Evolutionary conservation across 2,113 vertebrate genomes (phyloP), one percentile per base, ranked within the genome.

Genomic region (Lagopus leucura): DNA sequence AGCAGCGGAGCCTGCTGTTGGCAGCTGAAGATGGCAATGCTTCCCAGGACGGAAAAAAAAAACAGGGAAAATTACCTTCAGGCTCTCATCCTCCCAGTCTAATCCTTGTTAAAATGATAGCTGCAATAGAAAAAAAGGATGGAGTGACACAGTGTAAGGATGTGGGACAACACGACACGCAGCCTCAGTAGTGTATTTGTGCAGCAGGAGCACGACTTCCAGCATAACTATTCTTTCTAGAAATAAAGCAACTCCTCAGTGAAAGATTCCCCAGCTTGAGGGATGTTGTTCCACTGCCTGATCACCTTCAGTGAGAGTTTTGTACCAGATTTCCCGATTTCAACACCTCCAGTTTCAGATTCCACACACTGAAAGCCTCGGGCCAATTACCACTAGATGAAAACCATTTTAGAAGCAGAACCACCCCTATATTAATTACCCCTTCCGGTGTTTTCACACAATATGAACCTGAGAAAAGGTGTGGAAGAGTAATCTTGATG

Each of bases 1-100:
- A 40, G 2, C 27, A 45, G 14, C 0, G 0, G 1, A 81, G 6
- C 30, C n/a, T 88, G 38, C 32, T 58, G 11, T 5, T 13, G 30
- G 17, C 22, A 81, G 40, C 21, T 30, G 30, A 83, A 86, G 54
- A 5, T 36, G 9, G 9, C 58, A 75, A 78, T 0, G 2, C 10
- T 5, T 82, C n/a, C 40, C 43, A 30, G 25, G 19, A 42, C 30
- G 78, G 24, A 13, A 6, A 64, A 13, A 6, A 64, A 63, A 64
- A 18, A 20, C 4, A 82, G 34, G 71, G 28, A 55, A 66, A 48
- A 34, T 38, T 42, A 55, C 38, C 45, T 52, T 75, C 17, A 66
- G 50, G 24, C 5, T 50, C 28, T 21, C 13, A 57, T 3, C 8
- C 22, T 25, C 71, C 27, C 18, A 21, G 10, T 27, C 60, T 36